These are phyloP conservation scores for Pangasius sanitwongsei DNA, from an alignment of 2,797 vertebrate species.

Conservation along the genomic window DNA sequence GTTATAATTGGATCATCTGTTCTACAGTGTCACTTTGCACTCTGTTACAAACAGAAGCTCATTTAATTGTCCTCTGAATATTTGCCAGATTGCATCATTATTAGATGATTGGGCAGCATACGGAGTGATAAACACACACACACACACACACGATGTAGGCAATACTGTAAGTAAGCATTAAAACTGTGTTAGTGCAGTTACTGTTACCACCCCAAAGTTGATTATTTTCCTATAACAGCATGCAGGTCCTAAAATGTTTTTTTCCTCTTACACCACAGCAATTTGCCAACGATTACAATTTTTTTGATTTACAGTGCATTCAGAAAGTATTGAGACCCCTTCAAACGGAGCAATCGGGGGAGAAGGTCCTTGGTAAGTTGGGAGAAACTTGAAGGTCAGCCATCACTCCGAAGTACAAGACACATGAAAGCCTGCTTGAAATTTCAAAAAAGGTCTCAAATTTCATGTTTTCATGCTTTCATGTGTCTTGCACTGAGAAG, in stretches of 20 bases:
- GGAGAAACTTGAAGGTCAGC: too few relatives aligned
- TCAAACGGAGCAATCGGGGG: too few relatives aligned
- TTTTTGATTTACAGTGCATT: too few relatives aligned
- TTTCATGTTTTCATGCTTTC: too few relatives aligned
- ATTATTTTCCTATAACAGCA: neutral
- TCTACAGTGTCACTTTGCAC: conserved; percentile 16
- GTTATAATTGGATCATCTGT: conserved; percentile 27
- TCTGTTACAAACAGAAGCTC: conserved; percentile 2
- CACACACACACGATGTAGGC: neutral
- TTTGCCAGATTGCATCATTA: neutral
- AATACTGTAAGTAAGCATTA: neutral
- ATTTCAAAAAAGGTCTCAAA: too few relatives aligned
- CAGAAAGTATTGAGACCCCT: too few relatives aligned
- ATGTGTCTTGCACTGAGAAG: too few relatives aligned
- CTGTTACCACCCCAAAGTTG: neutral
- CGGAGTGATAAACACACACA: neutral
- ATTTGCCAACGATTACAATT: neutral
- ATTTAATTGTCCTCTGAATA: conserved; percentile 17
- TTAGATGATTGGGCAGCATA: neutral
- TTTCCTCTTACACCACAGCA: neutral
- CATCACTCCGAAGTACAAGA: too few relatives aligned
- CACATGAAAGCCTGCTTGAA: too few relatives aligned
- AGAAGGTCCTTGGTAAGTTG: too few relatives aligned
- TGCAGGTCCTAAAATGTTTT: neutral
- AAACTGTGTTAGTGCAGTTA: neutral